Evolutionary conservation across 2,113 vertebrate genomes (phyloP), one percentile per base, ranked within the genome.

Genomic region (Rhabdomys dilectus): DNA sequence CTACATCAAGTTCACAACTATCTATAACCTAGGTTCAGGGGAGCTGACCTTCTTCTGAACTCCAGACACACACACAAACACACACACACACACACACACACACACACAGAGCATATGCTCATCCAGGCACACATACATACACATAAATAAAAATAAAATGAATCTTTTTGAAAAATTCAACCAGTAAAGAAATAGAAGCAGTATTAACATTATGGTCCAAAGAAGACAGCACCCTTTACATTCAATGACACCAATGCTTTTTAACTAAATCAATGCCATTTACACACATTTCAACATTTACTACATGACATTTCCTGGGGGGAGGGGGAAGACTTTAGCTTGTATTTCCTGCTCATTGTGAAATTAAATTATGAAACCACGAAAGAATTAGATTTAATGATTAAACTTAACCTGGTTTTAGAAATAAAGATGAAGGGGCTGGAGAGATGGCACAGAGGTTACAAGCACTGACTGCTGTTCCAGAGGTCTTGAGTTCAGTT

Each of bases 321-420:
- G 45, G 5, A 7, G 48, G 48, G 48, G 48, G 48, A 48, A 48
- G 17, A 89, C 17, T 68, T 80, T 53, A 62, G 62, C 58, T 26
- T 80, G 11, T 13, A 19, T 86, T 73, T 86, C 13, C 60, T 68
- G 19, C 70, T 94, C 82, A 87, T 39, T 90, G 64, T 60, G 64
- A 89, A 73, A 73, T 89, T 84, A 78, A 75, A 84, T 93, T 73
- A 48, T 66, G n/a, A 93, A 80, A 95, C 42, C 66, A 80, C 22
- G 16, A 76, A 68, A 70, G 29, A 36, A 94, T 45, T 15, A 80
- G 15, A 29, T 51, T 89, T 76, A 19, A 86, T 73, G 77, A 39
- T 82, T 60, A 75, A 87, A 87, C 39, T 45, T 87, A 68, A 60
- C 80, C 66, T 81, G 2, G 16, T 45, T 58, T 89, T 34, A 73